Evolutionary conservation across 2,888 invertebrate genomes (phyloP), one percentile per base, ranked within the genome.

Genomic region (Halictus quadricinctus): DNA sequence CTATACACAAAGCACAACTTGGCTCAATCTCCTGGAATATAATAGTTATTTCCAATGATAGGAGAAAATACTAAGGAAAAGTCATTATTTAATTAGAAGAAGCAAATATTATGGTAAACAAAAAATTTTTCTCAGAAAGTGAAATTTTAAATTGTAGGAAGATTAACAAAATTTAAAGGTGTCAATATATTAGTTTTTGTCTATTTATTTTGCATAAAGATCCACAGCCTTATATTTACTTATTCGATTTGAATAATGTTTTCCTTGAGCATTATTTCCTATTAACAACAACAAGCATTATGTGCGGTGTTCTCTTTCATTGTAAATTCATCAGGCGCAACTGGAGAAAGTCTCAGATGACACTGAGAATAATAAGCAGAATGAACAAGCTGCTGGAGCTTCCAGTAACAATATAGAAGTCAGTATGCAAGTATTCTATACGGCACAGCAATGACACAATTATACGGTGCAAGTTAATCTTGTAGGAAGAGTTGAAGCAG

Each of bases 401-500:
- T 89, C 91, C 8, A 64, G 64, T 64, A 91, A 87, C 85, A 91
- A 90, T 89, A 91, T 91, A 83, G 92, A 94, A 92, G 94, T 94
- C 92, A 94, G 93, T 93, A 93, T 94, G 85, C 93, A 93, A 88
- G 92, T 93, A 90, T 94, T 94, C 90, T 95, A 95, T 88, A 95
- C 94, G 88, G 88, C 90, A 85, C 93, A 90, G 86, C 89, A 93
- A 95, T 95, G 92, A 95, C 95, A 95, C 95, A 95, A 95, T 90
- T 90, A 91, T 93, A 92, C 90, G 91, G 91, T 92, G 88, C 86
- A 93, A 93, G 93, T 94, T 94, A 87, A 89, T 92, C 89, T 95
- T 95, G 83, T 91, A 96, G 96, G 96, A 96, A 92, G 96, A 97
- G 91, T 94, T 97, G 79, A 95, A 96, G 87, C 95, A 96, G 58